Base-by-base conservation (phyloP, 2,888 invertebrate genomes). In the Aphrophora alni region DNA sequence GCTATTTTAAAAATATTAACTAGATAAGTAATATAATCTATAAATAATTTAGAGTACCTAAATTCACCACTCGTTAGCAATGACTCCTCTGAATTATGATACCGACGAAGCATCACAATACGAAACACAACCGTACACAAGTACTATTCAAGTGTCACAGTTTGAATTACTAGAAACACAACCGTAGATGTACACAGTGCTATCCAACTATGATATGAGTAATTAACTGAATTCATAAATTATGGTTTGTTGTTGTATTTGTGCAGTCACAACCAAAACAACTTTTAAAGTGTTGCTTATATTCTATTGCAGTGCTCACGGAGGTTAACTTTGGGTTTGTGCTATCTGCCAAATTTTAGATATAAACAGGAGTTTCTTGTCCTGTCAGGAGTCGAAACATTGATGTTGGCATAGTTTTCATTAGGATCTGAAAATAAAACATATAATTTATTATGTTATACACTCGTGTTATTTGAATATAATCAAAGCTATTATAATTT, bases 381-480 rank as follows among this genome's bases (percentile, higher is more conserved):
- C 99, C 99, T 86, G 99, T 99, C 87, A 99, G 91, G 88, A 99
- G 92, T 87, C 99, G 94, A 92, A 98, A 99, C 98, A 99, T 99
- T 85, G 99, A 99, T 85, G 99, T 99, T 86, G 99, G 99, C 99
- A 99, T 99, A 82, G 99, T 99, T 91, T 99, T 99, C 99, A 99
- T 99, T 87, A 98, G 92, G 87, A 99, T 99, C 98, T 98, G 92
- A 38, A 92, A 91, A 72, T 83, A 78, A 78, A 82, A 69, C 27
- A 79, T 81, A 78, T 74, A 68, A 28, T 71, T 70, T 59, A 80
- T 51, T 33, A n/a, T n/a, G n/a, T n/a, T n/a, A n/a, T n/a, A n/a
- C n/a, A n/a, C n/a, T n/a, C n/a, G n/a, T n/a, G n/a, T n/a, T n/a
- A n/a, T n/a, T n/a, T n/a, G n/a, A n/a, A n/a, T n/a, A n/a, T n/a